Evolutionary conservation across 2,888 invertebrate genomes (phyloP).

Genomic region (Nephrocerus scutellatus): DNA sequence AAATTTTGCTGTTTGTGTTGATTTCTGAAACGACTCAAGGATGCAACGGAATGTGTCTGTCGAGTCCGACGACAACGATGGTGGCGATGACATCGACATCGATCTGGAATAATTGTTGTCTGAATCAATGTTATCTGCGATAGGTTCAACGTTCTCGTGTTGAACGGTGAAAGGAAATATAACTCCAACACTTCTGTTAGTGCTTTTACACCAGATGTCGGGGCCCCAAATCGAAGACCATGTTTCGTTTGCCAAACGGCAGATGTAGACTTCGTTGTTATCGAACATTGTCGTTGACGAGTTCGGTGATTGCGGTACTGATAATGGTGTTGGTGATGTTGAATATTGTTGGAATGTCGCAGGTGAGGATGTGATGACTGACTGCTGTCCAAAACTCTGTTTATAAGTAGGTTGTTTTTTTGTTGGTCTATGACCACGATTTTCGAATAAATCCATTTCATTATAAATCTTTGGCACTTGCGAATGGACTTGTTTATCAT

Average conservation of each 20-base stretch:
- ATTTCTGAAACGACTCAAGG: conserved; percentile 32
- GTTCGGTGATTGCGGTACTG: conserved; percentile 1
- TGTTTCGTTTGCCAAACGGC: conserved; percentile 30
- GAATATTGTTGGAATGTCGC: conserved; percentile 15
- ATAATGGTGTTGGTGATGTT: conserved; percentile 14
- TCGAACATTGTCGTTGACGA: conserved; percentile 3
- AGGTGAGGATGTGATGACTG: conserved; percentile 16
- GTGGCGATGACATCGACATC: conserved; percentile 3
- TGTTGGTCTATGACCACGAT: conserved; percentile 42
- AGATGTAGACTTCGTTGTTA: conserved; percentile 31
- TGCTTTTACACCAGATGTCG: conserved; percentile 32
- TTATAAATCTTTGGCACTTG: conserved; percentile 46
- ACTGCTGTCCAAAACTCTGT: conserved; percentile 11
- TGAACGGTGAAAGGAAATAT: conserved; percentile 2
- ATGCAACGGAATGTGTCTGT: conserved; percentile 40
- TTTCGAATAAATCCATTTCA: conserved; percentile 46
- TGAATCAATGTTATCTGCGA: conserved; percentile 8
- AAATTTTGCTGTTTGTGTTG: conserved; percentile 29
- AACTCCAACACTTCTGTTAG: conserved; percentile 10
- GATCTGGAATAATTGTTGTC: conserved; percentile 1
- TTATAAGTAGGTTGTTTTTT: conserved; percentile 15
- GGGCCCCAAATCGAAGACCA: conserved; percentile 31
- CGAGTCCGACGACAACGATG: conserved; percentile 10
- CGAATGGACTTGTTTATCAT: no score
- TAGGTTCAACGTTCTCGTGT: neutral